Evolutionary conservation across 1,140 invertebrate species (phyloP).

Genomic region (Eumeta japonica): DNA sequence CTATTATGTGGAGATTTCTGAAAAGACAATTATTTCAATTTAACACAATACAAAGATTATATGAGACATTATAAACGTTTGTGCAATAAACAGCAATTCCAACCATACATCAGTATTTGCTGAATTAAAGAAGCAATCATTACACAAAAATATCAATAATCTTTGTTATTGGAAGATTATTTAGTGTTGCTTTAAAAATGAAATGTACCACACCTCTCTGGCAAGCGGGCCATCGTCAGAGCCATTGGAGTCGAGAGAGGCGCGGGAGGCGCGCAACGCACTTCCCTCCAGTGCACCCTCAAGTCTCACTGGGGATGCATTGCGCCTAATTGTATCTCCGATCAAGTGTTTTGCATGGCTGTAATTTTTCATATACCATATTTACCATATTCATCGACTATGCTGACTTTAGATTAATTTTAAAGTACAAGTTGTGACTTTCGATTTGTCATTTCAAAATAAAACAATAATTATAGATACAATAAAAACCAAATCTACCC

Average conservation of each 20-base stretch:
- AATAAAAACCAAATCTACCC: too few species aligned
- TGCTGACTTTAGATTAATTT: too few species aligned
- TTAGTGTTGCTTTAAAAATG: conserved; percentile 3
- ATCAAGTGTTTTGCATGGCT: conserved; percentile 89
- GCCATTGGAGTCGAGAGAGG: conserved; percentile 72
- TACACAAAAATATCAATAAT: neutral
- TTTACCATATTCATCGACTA: neutral
- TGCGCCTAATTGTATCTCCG: conserved; percentile 87
- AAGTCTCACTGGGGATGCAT: conserved; percentile 82
- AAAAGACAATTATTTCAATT: conserved; percentile 11
- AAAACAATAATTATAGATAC: too few species aligned
- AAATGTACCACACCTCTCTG: conserved; percentile 30
- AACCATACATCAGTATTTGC: conserved; percentile 4
- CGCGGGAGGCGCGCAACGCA: conserved; percentile 56
- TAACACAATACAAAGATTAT: conserved; percentile 1
- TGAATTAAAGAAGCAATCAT: conserved; percentile 1
- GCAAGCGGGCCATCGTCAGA: conserved; percentile 66
- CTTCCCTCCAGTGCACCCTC: conserved; percentile 57
- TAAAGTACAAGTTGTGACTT: too few species aligned
- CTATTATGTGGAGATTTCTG: conserved; percentile 53
- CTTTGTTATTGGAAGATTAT: neutral
- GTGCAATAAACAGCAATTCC: too few species aligned
- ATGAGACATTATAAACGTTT: too few species aligned
- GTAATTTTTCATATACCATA: too few species aligned
- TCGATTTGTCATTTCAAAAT: too few species aligned